phyloP scores from a whole-genome alignment of 2,113 vertebrate genomes.

The Embiotoca jacksoni region DNA sequence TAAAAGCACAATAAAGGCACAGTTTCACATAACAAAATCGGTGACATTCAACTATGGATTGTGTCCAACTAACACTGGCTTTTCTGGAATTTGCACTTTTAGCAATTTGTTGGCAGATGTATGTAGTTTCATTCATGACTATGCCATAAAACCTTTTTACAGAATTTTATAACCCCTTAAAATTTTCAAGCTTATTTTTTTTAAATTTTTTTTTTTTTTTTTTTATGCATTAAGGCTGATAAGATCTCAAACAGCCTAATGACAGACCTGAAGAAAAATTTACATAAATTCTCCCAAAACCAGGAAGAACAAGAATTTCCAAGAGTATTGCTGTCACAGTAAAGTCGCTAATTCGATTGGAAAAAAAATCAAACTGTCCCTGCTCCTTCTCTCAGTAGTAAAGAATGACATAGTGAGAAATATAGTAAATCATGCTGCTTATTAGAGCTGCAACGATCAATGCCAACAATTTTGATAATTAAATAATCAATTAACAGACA shows the following conservation, averaged over 20 bases:
- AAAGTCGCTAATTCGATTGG: neutral
- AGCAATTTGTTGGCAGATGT: neutral
- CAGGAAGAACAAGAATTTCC: neutral
- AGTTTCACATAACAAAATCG: conserved; percentile 21
- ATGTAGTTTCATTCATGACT: neutral
- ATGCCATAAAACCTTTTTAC: neutral
- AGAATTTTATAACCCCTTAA: neutral
- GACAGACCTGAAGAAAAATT: neutral
- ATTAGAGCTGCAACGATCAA: no score
- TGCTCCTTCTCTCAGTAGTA: no score
- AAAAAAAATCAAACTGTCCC: no score
- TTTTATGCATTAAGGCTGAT: neutral
- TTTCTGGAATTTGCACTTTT: neutral
- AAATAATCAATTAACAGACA: no score
- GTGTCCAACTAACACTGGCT: neutral
- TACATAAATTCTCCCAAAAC: neutral
- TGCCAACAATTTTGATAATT: no score
- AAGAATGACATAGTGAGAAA: neutral
- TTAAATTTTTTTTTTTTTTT: no score
- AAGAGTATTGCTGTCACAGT: neutral
- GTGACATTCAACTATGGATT: conserved; percentile 13
- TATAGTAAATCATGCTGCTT: neutral
- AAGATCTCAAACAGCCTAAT: neutral
- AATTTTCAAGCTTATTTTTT: neutral
- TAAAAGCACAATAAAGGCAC: conserved; percentile 24